These are phyloP conservation scores for Scylla paramamosain DNA, from an alignment of 1,140 invertebrate genomes.

Conservation along the genomic window DNA sequence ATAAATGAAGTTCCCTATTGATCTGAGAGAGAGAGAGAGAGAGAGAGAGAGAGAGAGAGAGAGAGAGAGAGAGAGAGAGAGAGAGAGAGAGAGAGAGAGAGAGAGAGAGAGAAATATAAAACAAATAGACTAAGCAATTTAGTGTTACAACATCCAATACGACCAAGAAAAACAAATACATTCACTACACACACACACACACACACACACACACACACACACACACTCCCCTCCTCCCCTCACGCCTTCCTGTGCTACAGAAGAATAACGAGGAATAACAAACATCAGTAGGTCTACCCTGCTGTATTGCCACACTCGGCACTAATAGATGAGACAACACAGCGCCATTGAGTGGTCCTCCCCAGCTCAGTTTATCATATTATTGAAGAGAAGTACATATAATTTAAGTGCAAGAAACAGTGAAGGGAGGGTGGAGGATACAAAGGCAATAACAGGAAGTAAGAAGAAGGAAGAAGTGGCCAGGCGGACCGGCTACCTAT, in stretches of 20 bases:
- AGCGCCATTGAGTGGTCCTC: too few species aligned
- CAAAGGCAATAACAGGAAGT: too few species aligned
- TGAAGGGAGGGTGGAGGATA: too few species aligned
- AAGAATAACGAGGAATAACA: too few species aligned
- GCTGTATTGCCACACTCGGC: too few species aligned
- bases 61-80: conserved; percentile 68
- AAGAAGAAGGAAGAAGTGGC: not conserved
- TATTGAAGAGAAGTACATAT: too few species aligned
- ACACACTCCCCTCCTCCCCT: conserved; percentile 11
- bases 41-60: conserved; percentile 42
- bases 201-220: conserved; percentile 51
- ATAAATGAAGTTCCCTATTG: not conserved
- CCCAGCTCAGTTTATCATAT: too few species aligned
- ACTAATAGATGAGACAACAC: too few species aligned
- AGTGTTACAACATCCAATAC: not conserved
- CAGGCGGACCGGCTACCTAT: too few species aligned
- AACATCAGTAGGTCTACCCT: too few species aligned
- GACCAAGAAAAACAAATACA: not conserved
- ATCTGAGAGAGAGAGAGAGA: not conserved
- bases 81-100: conserved; percentile 58
- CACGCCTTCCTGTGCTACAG: not conserved
- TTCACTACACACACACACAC: conserved; percentile 43
- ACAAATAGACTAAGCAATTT: conserved; percentile 33
- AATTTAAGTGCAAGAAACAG: too few species aligned
- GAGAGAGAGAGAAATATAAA: conserved; percentile 65